A percentile compares a stretch with the other conserved stretches of the same genome.
phyloP scores from a whole-genome alignment of 2,888 invertebrate genomes.

The Brenthis daphne region DNA sequence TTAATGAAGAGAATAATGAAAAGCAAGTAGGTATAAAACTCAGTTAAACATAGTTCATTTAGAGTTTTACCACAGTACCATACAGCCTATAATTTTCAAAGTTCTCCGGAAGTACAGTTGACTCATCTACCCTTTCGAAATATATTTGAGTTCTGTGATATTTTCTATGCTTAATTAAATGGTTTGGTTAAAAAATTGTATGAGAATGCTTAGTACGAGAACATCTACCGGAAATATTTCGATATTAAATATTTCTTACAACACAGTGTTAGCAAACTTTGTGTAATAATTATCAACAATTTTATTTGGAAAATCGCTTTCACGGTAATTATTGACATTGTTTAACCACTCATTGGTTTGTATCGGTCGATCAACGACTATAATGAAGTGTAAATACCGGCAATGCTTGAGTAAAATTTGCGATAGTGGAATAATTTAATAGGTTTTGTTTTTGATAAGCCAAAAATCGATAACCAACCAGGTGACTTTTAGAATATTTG shows the following conservation, averaged over 20 bases:
- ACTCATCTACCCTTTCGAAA: no score
- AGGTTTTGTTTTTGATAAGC: neutral
- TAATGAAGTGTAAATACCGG: conserved; percentile 5
- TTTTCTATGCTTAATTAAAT: no score
- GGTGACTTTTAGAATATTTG: no score
- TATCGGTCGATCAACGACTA: conserved; percentile 8
- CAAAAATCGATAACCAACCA: neutral
- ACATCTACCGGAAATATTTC: neutral
- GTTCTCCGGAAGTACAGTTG: neutral
- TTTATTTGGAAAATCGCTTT: conserved; percentile 14
- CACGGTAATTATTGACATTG: conserved; percentile 13
- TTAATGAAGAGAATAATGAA: no score
- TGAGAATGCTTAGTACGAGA: neutral
- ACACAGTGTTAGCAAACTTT: conserved; percentile 1
- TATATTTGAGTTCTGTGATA: no score
- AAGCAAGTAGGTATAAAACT: no score
- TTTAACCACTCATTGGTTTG: conserved; percentile 10
- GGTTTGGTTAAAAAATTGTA: neutral
- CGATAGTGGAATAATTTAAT: neutral
- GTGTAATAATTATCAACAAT: conserved; percentile 4
- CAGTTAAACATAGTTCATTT: no score
- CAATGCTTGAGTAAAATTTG: neutral
- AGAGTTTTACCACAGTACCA: no score
- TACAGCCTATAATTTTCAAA: neutral
- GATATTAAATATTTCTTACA: conserved; percentile 18